Conservation (phyloP, 2,797 vertebrate genomes). For the Hydrophis major region DNA sequence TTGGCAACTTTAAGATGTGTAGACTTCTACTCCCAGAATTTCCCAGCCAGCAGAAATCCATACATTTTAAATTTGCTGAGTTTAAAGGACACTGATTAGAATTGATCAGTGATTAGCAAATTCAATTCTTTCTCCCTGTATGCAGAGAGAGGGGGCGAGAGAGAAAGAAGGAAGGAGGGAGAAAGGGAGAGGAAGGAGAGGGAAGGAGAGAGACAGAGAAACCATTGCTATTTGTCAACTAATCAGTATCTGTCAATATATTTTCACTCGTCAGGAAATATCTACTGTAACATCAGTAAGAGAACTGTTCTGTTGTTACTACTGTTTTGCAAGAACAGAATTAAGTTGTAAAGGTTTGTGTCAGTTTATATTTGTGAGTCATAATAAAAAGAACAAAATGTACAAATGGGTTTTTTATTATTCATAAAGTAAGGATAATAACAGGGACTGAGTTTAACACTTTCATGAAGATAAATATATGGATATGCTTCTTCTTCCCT, state of each 20-base stretch:
- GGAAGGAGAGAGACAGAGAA: not conserved
- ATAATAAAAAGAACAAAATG: not conserved
- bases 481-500: not conserved
- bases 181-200: no score
- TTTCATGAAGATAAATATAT: not conserved
- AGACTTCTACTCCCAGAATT: not conserved
- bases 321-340: not conserved
- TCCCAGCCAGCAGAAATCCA: not conserved
- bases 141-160: no score
- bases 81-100: not conserved
- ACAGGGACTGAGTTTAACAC: not conserved
- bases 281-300: not conserved
- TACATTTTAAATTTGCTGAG: not conserved
- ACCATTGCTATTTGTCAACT: not conserved
- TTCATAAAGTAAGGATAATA: not conserved
- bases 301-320: not conserved
- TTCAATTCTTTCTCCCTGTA: not conserved
- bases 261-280: not conserved
- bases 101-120: not conserved
- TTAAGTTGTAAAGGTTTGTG: not conserved
- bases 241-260: not conserved
- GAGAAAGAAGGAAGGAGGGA: not conserved
- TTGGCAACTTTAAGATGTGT: not conserved
- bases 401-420: not conserved
- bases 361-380: slow-evolving; percentile 11